Conservation (phyloP, 2,113 vertebrate genomes). For the Paratilapia polleni region DNA sequence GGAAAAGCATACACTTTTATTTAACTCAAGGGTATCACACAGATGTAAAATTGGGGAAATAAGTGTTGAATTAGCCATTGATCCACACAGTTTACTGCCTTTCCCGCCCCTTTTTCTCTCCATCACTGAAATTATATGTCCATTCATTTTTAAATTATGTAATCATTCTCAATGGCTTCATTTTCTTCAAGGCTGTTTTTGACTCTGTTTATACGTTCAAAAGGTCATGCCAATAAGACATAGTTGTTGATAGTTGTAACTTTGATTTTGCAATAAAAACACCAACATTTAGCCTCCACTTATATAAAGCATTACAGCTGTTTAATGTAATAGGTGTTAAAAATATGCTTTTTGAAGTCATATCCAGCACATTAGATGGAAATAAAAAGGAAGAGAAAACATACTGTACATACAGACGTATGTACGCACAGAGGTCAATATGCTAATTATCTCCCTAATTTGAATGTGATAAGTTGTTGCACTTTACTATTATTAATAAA, state of each 20-base stretch:
- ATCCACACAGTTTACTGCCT: background rate
- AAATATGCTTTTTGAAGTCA: background rate
- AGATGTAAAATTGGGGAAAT: background rate
- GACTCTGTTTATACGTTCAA: background rate
- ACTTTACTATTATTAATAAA: background rate
- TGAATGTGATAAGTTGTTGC: background rate
- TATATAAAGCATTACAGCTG: background rate
- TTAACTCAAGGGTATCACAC: background rate
- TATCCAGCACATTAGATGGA: background rate
- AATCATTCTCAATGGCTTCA: slow-evolving; percentile 23
- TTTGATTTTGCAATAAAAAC: slow-evolving; percentile 5
- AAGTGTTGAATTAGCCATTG: background rate
- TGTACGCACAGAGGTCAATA: background rate
- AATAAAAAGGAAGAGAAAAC: background rate
- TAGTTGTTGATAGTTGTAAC: background rate
- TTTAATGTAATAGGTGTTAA: background rate
- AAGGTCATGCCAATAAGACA: background rate
- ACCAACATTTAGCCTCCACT: background rate
- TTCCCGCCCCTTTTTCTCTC: too few species aligned
- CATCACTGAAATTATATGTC: background rate
- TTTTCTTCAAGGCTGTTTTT: background rate
- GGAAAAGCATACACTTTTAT: background rate
- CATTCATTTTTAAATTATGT: slow-evolving; percentile 2
- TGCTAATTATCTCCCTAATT: background rate
- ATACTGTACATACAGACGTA: background rate